Percentiles rank a stretch among this genome's conserved stretches.
Conservation (phyloP, 92 coral and sea anemone species). For the Virgularia gustaviana region DNA sequence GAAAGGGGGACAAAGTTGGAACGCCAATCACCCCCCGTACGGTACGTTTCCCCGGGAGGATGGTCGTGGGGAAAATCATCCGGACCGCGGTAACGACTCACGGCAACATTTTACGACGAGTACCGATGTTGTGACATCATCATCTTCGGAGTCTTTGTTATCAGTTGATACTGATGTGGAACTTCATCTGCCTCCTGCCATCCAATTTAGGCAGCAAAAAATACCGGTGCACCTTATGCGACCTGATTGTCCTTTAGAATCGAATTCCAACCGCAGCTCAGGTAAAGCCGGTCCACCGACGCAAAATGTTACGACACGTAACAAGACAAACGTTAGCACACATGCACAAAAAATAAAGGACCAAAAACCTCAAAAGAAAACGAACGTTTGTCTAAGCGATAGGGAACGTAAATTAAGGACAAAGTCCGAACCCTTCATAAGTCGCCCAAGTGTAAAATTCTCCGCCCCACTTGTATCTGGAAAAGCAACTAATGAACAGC, state of each 20-base stretch:
- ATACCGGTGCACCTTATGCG: neutral
- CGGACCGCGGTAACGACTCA: neutral
- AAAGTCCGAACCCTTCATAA: neutral
- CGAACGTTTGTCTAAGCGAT: neutral
- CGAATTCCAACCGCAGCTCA: neutral
- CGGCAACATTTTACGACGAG: too few relatives aligned
- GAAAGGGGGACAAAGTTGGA: neutral
- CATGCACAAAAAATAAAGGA: neutral
- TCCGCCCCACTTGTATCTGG: neutral
- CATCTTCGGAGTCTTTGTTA: slow-evolving; percentile 71
- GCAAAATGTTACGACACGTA: neutral
- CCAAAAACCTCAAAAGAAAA: neutral
- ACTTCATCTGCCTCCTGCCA: slow-evolving; percentile 75
- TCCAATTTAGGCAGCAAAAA: slow-evolving; percentile 39
- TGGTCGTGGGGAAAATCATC: neutral
- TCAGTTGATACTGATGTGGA: slow-evolving; percentile 73
- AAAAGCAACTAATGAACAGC: neutral
- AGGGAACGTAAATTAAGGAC: neutral
- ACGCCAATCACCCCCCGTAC: neutral
- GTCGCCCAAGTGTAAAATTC: neutral
- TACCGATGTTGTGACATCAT: too few relatives aligned
- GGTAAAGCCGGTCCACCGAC: neutral
- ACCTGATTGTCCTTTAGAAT: neutral
- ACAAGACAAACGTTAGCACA: neutral
- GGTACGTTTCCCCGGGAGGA: neutral